A percentile compares a stretch with the other conserved stretches of the same genome.
phyloP scores from a whole-genome alignment of 1,140 invertebrate genomes.

The Trypoxylus dichotomus region DNA sequence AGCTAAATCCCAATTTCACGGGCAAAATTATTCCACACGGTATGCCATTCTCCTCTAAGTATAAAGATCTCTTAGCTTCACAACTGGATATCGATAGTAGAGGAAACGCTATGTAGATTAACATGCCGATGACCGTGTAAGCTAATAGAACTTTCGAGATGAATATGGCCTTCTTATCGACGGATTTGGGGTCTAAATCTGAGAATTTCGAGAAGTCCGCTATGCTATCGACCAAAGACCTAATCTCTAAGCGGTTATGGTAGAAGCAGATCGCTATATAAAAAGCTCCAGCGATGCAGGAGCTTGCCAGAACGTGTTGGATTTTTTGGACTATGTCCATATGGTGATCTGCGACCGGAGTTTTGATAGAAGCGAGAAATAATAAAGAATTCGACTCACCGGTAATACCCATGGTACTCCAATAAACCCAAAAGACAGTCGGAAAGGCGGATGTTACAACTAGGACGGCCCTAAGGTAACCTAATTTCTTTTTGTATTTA shows the following conservation, averaged over 20 bases:
- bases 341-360: slow-evolving; percentile 26
- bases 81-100: slow-evolving; percentile 38
- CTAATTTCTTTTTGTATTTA: slow-evolving; percentile 23
- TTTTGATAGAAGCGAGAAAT: neutral
- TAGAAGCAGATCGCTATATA: slow-evolving; percentile 43
- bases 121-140: slow-evolving; percentile 42
- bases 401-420: neutral
- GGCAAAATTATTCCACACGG: slow-evolving; percentile 43
- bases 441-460: slow-evolving; percentile 37
- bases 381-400: neutral
- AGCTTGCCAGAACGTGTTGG: slow-evolving; percentile 40
- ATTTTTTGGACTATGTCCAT: slow-evolving; percentile 33
- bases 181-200: slow-evolving; percentile 26
- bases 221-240: slow-evolving; percentile 35
- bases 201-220: slow-evolving; percentile 36
- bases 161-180: slow-evolving; percentile 39
- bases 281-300: slow-evolving; percentile 40
- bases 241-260: slow-evolving; percentile 36
- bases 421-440: slow-evolving; percentile 27
- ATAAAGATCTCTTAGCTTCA: slow-evolving; percentile 1
- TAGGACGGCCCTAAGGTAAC: slow-evolving; percentile 31
- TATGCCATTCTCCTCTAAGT: slow-evolving; percentile 36
- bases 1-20: slow-evolving; percentile 41
- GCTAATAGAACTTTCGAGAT: slow-evolving; percentile 41
- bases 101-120: slow-evolving; percentile 41